Conservation (phyloP, 2,113 vertebrate species). For the Nettapus auritus region DNA sequence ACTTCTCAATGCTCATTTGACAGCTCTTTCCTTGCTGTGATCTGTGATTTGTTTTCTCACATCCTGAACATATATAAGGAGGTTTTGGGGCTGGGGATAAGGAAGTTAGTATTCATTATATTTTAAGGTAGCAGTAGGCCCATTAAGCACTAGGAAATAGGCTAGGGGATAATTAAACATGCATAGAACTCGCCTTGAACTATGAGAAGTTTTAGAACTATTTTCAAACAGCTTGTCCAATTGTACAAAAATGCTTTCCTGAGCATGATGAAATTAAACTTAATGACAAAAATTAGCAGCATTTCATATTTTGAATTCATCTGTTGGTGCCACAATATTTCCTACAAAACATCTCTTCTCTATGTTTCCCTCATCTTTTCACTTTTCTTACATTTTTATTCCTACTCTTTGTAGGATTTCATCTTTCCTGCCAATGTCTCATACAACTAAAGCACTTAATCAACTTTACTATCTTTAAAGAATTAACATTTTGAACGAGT, state of each 20-base stretch:
- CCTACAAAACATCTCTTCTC: background rate
- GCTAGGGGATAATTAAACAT: background rate
- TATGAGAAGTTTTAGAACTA: background rate
- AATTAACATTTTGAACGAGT: background rate
- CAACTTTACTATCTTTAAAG: background rate
- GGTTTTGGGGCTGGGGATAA: background rate
- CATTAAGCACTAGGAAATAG: background rate
- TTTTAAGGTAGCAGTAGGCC: background rate
- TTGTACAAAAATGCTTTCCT: accelerated
- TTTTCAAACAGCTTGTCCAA: background rate
- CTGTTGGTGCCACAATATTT: background rate
- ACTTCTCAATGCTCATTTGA: background rate
- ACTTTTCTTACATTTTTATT: background rate
- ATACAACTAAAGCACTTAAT: background rate
- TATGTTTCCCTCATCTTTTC: background rate
- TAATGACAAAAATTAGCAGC: background rate
- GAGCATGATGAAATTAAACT: background rate
- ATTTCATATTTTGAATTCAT: background rate
- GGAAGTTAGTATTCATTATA: background rate
- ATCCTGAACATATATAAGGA: background rate
- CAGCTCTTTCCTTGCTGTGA: background rate
- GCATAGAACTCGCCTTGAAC: background rate
- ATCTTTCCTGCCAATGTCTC: background rate
- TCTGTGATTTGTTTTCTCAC: background rate
- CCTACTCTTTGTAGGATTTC: background rate